These are phyloP conservation scores for Entelurus aequoreus DNA, from an alignment of 2,113 vertebrate genomes.

Conservation along the genomic window DNA sequence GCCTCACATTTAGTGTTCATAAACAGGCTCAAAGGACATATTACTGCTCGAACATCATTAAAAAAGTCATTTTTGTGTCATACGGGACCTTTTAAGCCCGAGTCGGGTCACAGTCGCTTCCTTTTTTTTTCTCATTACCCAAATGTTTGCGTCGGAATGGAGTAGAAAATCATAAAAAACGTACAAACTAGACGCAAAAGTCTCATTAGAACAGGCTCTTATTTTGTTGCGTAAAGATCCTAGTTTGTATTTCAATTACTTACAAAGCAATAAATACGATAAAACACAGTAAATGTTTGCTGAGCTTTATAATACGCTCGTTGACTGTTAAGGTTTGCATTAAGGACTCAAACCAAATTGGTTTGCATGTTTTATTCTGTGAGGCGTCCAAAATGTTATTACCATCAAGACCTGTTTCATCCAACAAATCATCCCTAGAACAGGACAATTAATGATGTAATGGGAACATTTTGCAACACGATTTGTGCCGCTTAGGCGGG, in stretches of 20 bases:
- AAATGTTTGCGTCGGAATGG: constrained; percentile 2
- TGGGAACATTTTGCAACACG: constrained; percentile 31
- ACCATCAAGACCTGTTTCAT: not conserved
- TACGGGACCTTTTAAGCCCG: constrained; percentile 19
- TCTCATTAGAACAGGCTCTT: not conserved
- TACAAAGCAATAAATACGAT: too few relatives aligned
- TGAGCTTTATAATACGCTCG: constrained; percentile 1
- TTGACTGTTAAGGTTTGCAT: not conserved
- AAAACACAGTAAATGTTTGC: constrained; percentile 12
- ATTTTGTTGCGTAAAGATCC: not conserved
- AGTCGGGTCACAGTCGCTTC: constrained; percentile 20
- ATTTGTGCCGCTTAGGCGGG: constrained; percentile 31
- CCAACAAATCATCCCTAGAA: constrained; percentile 36
- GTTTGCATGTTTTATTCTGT: not conserved
- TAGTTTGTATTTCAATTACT: too few relatives aligned
- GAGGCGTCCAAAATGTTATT: too few relatives aligned
- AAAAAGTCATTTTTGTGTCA: too few relatives aligned
- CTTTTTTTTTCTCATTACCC: constrained; percentile 21
- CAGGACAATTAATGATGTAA: constrained; percentile 42
- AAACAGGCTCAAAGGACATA: too few relatives aligned
- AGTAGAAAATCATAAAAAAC: constrained; percentile 1
- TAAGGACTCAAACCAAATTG: not conserved
- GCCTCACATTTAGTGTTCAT: too few relatives aligned
- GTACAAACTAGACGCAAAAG: too few relatives aligned
- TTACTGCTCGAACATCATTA: too few relatives aligned